Evolutionary conservation across 2,888 invertebrate species (phyloP).

Genomic region (Keiferia lycopersicella): DNA sequence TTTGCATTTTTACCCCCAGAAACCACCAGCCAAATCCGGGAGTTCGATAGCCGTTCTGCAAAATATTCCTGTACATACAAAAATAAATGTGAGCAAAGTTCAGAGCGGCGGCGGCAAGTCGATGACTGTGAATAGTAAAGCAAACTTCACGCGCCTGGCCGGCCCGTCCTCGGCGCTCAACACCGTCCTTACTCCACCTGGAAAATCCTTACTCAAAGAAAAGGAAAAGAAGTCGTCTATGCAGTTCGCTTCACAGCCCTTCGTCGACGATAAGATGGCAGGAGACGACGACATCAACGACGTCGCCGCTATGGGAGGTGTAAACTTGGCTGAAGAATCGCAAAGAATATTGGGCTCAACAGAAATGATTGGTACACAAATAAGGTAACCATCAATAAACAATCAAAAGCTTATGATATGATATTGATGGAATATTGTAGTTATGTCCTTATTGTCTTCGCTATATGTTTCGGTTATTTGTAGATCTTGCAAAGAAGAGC

Average conservation of each 20-base stretch:
- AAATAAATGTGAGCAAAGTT: constrained; percentile 64
- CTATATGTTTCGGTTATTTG: neutral
- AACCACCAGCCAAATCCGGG: constrained; percentile 54
- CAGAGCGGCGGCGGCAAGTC: constrained; percentile 62
- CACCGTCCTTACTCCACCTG: constrained; percentile 66
- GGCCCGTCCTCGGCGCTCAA: constrained; percentile 55
- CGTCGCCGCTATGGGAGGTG: constrained; percentile 99
- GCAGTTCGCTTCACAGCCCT: constrained; percentile 58
- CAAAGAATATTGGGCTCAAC: constrained; percentile 96
- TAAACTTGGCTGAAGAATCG: constrained; percentile 97
- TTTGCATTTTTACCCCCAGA: constrained; percentile 41
- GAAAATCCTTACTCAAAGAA: constrained; percentile 86
- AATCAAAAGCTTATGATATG: neutral
- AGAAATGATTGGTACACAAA: constrained; percentile 94
- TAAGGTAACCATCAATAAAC: constrained; percentile 59
- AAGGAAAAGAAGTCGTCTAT: constrained; percentile 85
- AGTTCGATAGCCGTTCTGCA: constrained; percentile 67
- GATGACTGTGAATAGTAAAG: constrained; percentile 72
- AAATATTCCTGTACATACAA: constrained; percentile 70
- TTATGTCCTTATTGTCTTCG: neutral
- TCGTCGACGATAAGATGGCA: constrained; percentile 78
- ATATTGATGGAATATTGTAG: too few species aligned
- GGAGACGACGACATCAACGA: constrained; percentile 99
- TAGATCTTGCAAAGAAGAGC: constrained; percentile 95
- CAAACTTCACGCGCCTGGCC: constrained; percentile 57